phyloP scores from a whole-genome alignment of 2,888 invertebrate species.

The Lypha dubia region DNA sequence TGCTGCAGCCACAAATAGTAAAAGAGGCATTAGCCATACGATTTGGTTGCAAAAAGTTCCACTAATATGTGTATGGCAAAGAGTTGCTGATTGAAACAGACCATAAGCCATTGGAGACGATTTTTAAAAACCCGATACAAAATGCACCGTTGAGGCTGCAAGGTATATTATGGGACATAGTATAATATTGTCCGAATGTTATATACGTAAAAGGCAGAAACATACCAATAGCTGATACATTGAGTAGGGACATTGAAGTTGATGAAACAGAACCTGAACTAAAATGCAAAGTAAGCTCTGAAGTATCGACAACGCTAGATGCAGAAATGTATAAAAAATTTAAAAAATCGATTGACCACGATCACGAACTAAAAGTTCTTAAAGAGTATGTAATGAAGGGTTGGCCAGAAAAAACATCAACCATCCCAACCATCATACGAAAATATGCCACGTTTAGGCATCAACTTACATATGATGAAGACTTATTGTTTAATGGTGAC shows the following conservation, averaged over 20 bases:
- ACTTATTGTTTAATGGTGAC: slow-evolving; percentile 3
- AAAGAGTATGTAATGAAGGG: neutral
- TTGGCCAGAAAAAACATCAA: slow-evolving; percentile 25
- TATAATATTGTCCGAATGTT: slow-evolving; percentile 11
- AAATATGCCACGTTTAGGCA: slow-evolving; percentile 12
- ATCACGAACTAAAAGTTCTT: neutral
- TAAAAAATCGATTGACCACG: neutral
- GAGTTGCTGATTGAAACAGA: slow-evolving; percentile 74
- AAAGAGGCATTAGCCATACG: slow-evolving; percentile 77
- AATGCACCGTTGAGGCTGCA: slow-evolving; percentile 72
- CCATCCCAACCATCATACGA: slow-evolving; percentile 4
- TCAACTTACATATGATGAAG: slow-evolving; percentile 2
- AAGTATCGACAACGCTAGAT: neutral
- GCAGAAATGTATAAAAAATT: neutral
- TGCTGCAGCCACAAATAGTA: slow-evolving; percentile 74
- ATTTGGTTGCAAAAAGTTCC: slow-evolving; percentile 77
- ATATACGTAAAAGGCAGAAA: neutral
- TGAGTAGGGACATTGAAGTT: no score
- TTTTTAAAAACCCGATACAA: slow-evolving; percentile 74
- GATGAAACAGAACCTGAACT: no score
- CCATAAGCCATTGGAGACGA: slow-evolving; percentile 75
- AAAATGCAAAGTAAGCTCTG: slow-evolving; percentile 11
- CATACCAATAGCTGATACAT: neutral
- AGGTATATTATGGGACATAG: slow-evolving; percentile 24
- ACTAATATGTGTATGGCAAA: slow-evolving; percentile 77